Conservation (phyloP, 2,113 vertebrate genomes). For the Xyrauchen texanus region DNA sequence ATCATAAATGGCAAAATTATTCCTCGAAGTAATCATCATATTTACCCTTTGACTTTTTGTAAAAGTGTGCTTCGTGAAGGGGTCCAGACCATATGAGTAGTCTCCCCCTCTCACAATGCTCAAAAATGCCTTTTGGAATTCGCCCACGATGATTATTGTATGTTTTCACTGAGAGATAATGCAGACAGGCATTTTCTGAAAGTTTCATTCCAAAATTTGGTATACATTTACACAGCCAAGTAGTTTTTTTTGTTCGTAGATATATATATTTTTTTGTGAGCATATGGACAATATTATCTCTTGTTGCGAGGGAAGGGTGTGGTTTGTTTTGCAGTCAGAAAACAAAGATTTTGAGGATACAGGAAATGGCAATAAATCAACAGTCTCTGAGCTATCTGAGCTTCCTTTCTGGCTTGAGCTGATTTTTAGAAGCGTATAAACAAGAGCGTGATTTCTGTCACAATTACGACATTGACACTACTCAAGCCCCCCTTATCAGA, state of each 20-base stretch:
- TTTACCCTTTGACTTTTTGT: no score
- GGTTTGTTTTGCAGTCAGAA: constrained; percentile 19
- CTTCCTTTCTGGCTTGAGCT: neutral
- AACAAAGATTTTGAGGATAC: constrained; percentile 28
- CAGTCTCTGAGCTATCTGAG: neutral
- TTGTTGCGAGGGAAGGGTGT: constrained; percentile 10
- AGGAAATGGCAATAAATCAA: constrained; percentile 35
- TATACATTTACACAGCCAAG: neutral
- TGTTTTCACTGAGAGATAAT: no score
- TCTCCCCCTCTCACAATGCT: no score
- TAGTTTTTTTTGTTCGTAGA: neutral
- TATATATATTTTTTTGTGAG: neutral
- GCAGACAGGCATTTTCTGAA: neutral
- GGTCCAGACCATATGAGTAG: no score
- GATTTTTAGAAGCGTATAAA: neutral
- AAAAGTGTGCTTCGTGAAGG: no score
- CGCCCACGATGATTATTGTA: no score
- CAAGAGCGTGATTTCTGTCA: no score
- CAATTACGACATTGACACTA: neutral
- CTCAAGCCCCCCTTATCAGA: neutral
- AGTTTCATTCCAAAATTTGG: neutral
- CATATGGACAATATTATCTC: neutral
- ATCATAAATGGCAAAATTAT: no score
- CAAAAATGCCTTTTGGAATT: no score
- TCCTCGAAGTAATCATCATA: no score